phyloP scores from a whole-genome alignment of 2,888 invertebrate genomes.

The Sphaeridia pumilis region DNA sequence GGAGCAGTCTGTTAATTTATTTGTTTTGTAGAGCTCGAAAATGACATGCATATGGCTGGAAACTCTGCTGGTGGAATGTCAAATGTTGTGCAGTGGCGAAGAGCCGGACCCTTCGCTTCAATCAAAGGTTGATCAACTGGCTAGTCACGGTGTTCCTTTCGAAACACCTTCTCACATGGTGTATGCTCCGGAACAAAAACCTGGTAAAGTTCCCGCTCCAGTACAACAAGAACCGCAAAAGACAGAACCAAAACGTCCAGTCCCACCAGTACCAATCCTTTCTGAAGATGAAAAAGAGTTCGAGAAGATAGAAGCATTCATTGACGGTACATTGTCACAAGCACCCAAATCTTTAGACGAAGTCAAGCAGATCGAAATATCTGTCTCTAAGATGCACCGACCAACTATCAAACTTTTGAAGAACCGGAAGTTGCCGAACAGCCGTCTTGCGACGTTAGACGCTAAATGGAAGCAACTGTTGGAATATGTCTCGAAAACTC shows the following conservation, averaged over 20 bases:
- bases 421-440: constrained; percentile 6
- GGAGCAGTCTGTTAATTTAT: neutral
- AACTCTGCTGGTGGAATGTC: constrained; percentile 11
- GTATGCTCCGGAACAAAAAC: neutral
- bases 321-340: constrained; percentile 3
- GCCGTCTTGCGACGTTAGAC: constrained; percentile 2
- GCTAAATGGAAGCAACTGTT: constrained; percentile 12
- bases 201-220: neutral
- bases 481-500: constrained; percentile 8
- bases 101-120: neutral
- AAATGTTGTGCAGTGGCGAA: constrained; percentile 1
- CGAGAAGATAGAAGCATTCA: constrained; percentile 9
- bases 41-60: constrained; percentile 16
- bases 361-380: constrained; percentile 10
- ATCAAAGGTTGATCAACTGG: constrained; percentile 9
- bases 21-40: neutral
- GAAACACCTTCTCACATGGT: neutral
- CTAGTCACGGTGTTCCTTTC: constrained; percentile 11
- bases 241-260: neutral
- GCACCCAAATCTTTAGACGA: constrained; percentile 3
- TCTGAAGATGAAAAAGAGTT: constrained; percentile 11
- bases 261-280: neutral
- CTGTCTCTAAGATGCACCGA: constrained; percentile 16
- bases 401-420: constrained; percentile 13
- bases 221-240: neutral